Base-by-base conservation (phyloP, 53 echinoderm and acorn worm species). In the Mesocentrotus franciscanus region DNA sequence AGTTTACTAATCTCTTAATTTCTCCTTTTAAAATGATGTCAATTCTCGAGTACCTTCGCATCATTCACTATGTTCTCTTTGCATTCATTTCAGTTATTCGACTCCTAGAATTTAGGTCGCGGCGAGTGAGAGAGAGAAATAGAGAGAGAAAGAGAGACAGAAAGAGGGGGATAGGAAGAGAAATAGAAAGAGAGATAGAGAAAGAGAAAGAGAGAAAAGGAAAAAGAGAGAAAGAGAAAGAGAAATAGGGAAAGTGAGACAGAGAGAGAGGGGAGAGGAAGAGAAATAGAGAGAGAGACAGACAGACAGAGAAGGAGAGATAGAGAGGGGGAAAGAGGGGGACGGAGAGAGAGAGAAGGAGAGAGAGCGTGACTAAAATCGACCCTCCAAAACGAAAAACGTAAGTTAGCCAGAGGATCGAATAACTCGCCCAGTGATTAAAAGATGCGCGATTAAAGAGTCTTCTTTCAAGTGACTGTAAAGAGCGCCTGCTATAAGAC, bases 361-460 rank as follows among this genome's bases (percentile, higher is more conserved):
- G 55, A 16, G 22, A 87, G 29, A 87, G n/a, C 8, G 58, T 27
- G 58, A 58, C 10, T 59, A 87, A 18, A 57, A 87, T 87, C 87
- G 56, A 87, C 87, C 57, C 8, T 87, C 29, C 58, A 13, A 58
- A 87, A 57, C 58, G 58, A 27, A 87, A 87, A 56, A 15, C 22
- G 87, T 57, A 87, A 87, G 87, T n/a, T 57, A 87, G 57, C 57
- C 29, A 9, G 26, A 1, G 26, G 87, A 87, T 87, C 87, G 87
- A 39, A 87, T 87, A 16, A 58, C 87, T 87, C 29, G 87, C 39
- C 18, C 58, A 27, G 58, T 87, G 87, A 87, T 56, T 87, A 58
- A 27, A 58, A 87, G 87, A 87, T 58, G 56, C 58, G 58, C 87
- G 87, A 87, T 87, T 87, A 87, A 85, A 87, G 87, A 27, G 57